These are phyloP conservation scores for Gopherus evgoodei DNA, from an alignment of 2,113 vertebrate genomes.

Conservation along the genomic window DNA sequence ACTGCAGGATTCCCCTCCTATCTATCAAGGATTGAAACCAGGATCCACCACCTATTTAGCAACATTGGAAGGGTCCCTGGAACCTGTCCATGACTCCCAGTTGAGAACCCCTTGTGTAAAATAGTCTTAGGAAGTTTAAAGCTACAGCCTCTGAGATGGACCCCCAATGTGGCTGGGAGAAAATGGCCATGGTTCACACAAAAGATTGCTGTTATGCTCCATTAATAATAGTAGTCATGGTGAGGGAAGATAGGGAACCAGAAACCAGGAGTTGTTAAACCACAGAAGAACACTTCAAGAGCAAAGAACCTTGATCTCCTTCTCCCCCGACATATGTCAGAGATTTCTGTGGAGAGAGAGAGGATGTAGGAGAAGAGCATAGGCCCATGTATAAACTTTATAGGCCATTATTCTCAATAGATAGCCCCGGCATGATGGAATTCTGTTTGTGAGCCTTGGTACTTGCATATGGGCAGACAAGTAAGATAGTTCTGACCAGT, in stretches of 20 bases:
- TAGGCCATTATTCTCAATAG: neutral
- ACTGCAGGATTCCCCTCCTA: accelerated
- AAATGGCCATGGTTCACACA: neutral
- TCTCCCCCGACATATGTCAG: neutral
- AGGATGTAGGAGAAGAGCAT: accelerated
- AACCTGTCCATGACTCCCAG: neutral
- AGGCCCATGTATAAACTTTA: neutral
- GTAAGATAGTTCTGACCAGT: neutral
- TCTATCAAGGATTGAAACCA: neutral
- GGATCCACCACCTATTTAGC: accelerated
- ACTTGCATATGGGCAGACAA: neutral
- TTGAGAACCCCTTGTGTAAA: neutral
- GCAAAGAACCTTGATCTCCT: neutral
- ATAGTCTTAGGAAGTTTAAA: neutral
- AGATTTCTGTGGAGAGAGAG: neutral
- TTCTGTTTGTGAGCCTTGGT: neutral
- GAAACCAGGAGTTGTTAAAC: neutral
- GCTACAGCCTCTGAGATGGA: accelerated
- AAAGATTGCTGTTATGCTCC: neutral
- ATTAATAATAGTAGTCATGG: neutral
- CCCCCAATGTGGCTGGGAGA: neutral
- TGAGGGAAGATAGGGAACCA: neutral
- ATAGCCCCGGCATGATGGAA: neutral
- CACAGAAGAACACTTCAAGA: neutral
- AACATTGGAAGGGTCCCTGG: neutral